Evolutionary conservation across 1,140 invertebrate genomes (phyloP), one percentile per base, ranked within the genome.

Genomic region (Apis laboriosa): DNA sequence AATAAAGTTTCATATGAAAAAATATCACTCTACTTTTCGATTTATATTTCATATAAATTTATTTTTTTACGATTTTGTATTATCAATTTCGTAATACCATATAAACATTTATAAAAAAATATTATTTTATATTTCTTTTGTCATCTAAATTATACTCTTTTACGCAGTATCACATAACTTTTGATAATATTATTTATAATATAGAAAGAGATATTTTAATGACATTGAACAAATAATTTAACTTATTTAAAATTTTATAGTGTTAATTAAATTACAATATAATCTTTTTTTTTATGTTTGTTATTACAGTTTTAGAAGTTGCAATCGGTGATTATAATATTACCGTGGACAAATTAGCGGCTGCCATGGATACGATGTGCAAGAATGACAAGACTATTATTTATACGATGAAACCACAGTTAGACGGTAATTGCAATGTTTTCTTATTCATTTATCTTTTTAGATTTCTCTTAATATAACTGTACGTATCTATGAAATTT

Each of bases 231-330:
- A 11, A 11, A 43, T 11, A 12, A 24, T 11, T 9, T 66, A 1
- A 43, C 9, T 43, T 9, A 43, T 43, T 34, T 15, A 34, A 15
- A 19, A 34, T 34, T 28, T 11, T 17, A 11, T 1, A 12, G 3
- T 43, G 9, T 9, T 43, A 21, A 21, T 43, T 1, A 67, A 19
- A 8, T 21, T 49, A 7, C n/a, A 51, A 51, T 51, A 70, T 3
- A 49, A 19, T 13, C 34, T 34, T n/a, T 8, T 12, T 3, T 43
- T 24, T 8, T 5, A 11, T 11, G 4, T 76, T 55, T 66, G 4
- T 83, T 51, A 55, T 95, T 95, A 86, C 91, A 97, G 97, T 97
- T 75, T 95, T 97, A 91, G 97, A 97, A 93, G 95, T 97, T 1
- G 96, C 97, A 7, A 96, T 96, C 28, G 97, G 97, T 8, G 97